Percentiles rank a stretch among this genome's conserved stretches.
Conservation (phyloP, 2,888 invertebrate genomes). For the Sarcophaga caerulescens region DNA sequence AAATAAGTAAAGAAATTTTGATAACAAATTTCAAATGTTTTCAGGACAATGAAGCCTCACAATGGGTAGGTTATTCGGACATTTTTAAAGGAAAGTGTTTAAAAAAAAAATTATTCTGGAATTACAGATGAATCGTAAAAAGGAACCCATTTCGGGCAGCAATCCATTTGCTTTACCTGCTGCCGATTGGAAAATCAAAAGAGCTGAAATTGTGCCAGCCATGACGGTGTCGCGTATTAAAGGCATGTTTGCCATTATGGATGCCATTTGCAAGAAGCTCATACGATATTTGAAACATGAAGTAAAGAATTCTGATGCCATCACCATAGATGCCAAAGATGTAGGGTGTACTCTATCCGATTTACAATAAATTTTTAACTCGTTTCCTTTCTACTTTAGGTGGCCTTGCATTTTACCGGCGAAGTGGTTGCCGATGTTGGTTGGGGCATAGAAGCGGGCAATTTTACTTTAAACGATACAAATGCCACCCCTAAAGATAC, state of each 20-base stretch:
- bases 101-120: not conserved
- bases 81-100: not conserved
- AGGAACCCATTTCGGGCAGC: constrained; percentile 61
- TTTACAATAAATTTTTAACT: not conserved
- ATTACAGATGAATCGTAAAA: constrained; percentile 62
- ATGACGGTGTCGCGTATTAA: constrained; percentile 81
- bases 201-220: constrained; percentile 81
- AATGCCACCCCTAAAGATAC: not conserved
- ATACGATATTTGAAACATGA: constrained; percentile 39
- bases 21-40: constrained; percentile 80
- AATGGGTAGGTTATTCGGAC: constrained; percentile 61
- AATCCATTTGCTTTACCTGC: constrained; percentile 73
- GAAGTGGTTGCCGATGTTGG: constrained; percentile 73
- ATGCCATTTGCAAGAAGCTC: constrained; percentile 48
- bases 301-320: not conserved
- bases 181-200: constrained; percentile 80
- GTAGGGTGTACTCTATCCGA: not conserved
- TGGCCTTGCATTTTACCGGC: constrained; percentile 70
- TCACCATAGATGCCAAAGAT: constrained; percentile 57
- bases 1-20: constrained; percentile 78
- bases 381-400: constrained; percentile 52
- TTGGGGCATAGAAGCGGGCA: constrained; percentile 73
- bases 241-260: constrained; percentile 65
- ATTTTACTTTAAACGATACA: constrained; percentile 59
- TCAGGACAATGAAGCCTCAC: constrained; percentile 76